Evolutionary conservation across 2,888 invertebrate species (phyloP).

Genomic region (Clistopyga incitator): DNA sequence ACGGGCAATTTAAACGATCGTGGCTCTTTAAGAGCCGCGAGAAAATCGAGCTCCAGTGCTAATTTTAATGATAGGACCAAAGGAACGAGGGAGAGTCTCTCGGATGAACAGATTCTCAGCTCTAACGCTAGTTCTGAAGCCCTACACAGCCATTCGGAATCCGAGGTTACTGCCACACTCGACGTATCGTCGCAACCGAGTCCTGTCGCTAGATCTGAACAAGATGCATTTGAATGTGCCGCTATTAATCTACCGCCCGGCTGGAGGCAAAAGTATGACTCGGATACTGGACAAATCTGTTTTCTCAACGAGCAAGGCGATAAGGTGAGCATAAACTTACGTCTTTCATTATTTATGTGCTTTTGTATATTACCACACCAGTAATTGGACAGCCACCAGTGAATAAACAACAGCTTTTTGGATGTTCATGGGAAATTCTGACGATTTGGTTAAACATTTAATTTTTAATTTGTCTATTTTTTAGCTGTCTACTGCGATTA

Average conservation of each 20-base stretch:
- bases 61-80: conserved; percentile 53
- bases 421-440: too few species aligned
- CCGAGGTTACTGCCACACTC: conserved; percentile 70
- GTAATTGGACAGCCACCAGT: too few species aligned
- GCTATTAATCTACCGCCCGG: conserved; percentile 82
- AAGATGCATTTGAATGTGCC: conserved; percentile 71
- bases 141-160: conserved; percentile 71
- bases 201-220: conserved; percentile 65
- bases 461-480: too few species aligned
- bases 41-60: conserved; percentile 51
- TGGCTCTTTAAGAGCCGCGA: conserved; percentile 32
- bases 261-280: conserved; percentile 84
- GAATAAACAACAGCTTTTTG: too few species aligned
- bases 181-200: conserved; percentile 73
- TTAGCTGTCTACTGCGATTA: too few species aligned
- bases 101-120: conserved; percentile 75
- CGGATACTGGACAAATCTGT: conserved; percentile 83
- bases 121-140: conserved; percentile 74
- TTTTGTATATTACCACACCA: background rate
- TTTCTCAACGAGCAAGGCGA: conserved; percentile 85
- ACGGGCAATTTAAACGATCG: conserved; percentile 66
- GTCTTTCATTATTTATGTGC: background rate
- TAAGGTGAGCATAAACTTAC: conserved; percentile 82
- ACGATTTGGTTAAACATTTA: too few species aligned
- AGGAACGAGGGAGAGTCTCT: conserved; percentile 70